Evolutionary conservation across 2,113 vertebrate species (phyloP), one percentile per base, ranked within the genome.

Genomic region (Corythornis vintsioides): DNA sequence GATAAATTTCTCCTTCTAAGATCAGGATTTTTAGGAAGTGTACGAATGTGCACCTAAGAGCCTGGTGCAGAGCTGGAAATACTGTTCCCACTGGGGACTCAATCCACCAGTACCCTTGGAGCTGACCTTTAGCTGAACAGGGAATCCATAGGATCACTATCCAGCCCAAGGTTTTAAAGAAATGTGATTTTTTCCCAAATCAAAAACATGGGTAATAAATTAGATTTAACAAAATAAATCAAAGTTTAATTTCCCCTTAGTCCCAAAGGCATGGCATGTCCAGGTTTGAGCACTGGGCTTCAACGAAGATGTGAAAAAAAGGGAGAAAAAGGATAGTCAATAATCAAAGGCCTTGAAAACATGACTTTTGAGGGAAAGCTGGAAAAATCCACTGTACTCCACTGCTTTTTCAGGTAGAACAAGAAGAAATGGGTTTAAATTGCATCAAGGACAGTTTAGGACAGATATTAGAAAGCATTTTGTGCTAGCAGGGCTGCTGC

Each of bases 281-380:
- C n/a, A 79, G 40, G 35, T 76, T 53, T 80, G 43, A 80, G 59
- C 24, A 64, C 14, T 8, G 13, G 7, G 3, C 57, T 56, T 91
- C 48, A 79, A 79, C 78, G 80, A 73, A 55, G 19, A 70, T 40
- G 11, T 71, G 55, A 22, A 87, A 77, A 73, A 93, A 65, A 60
- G 28, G 60, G 60, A 67, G 50, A 65, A 20, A 52, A 21, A 72
- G 11, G 24, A 56, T 12, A 64, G 35, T 72, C 40, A 53, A 71
- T 81, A 83, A 90, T n/a, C 29, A 61, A 15, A 67, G 35, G 45
- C 53, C 50, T 75, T 96, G 61, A 89, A 93, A 93, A 92, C 10
- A 42, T 61, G 10, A 60, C 13, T 75, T 72, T 16, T 17, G 16
- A 83, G 43, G 66, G 72, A 53, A 88, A 84, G 10, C 13, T 75